Percentiles rank a stretch among this genome's conserved stretches.
phyloP scores from a whole-genome alignment of 2,113 vertebrate species.

The Pseudorasbora parva region DNA sequence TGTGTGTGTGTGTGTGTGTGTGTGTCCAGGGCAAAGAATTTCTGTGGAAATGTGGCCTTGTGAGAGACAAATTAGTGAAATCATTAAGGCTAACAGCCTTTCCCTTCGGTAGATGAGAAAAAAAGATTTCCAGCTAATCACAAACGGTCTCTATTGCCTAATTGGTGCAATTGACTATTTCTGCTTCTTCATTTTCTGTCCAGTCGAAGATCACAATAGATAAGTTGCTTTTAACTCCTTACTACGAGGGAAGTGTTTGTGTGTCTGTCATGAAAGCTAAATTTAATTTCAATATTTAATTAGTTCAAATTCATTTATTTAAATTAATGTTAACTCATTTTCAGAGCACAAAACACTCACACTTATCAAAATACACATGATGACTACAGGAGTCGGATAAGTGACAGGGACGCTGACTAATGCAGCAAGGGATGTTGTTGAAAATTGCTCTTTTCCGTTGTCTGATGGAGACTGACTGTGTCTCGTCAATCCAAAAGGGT shows the following conservation, averaged over 20 bases:
- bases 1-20: too few species aligned
- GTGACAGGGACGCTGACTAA: background rate
- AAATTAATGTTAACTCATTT: background rate
- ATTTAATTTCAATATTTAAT: background rate
- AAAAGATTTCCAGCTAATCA: background rate
- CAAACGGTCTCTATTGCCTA: background rate
- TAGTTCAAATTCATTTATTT: background rate
- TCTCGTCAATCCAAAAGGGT: conserved; percentile 13
- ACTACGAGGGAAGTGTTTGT: background rate
- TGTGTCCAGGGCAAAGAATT: background rate
- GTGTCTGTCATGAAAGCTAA: background rate
- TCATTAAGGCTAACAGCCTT: background rate
- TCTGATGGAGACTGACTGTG: background rate
- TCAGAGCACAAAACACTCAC: background rate
- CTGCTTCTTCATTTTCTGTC: background rate
- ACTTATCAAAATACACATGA: conserved; percentile 11
- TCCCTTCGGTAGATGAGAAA: conserved; percentile 9
- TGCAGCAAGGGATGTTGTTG: background rate
- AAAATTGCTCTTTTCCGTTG: conserved; percentile 27
- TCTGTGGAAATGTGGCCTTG: background rate
- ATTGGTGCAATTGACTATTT: background rate
- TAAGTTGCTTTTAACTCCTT: background rate
- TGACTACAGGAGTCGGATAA: conserved; percentile 14
- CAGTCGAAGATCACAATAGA: background rate
- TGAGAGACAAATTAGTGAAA: background rate